Percentiles rank a stretch among this genome's conserved stretches.
Conservation (phyloP, 2,888 invertebrate genomes). For the Sipha maydis region DNA sequence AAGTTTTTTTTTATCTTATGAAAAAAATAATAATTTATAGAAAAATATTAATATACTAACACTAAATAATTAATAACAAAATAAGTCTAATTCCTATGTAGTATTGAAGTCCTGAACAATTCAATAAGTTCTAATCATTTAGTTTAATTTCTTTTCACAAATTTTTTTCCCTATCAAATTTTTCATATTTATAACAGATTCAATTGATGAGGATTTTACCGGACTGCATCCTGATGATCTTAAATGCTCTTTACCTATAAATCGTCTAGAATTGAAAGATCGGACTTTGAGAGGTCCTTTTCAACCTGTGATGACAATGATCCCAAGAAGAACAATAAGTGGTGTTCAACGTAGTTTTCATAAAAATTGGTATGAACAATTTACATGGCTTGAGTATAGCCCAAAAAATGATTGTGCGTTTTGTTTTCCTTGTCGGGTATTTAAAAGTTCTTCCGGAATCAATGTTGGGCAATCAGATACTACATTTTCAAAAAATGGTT, state of each 20-base stretch:
- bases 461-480: not conserved
- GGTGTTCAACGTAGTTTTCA: not conserved
- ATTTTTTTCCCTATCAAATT: not conserved
- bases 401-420: not conserved
- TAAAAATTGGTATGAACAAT: not conserved
- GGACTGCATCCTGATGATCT: not conserved
- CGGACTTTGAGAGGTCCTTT: not conserved
- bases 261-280: not conserved
- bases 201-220: not conserved
- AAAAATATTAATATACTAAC: too few relatives aligned
- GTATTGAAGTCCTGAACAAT: not conserved
- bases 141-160: not conserved
- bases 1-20: too few relatives aligned
- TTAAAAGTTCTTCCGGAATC: not conserved
- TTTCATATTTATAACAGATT: not conserved
- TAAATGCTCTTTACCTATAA: not conserved
- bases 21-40: too few relatives aligned
- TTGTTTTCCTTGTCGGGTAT: slow-evolving; percentile 3
- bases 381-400: slow-evolving; percentile 1
- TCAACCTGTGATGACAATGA: not conserved
- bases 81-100: not conserved
- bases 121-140: not conserved
- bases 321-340: not conserved
- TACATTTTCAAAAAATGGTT: not conserved
- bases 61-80: not conserved